Evolutionary conservation across 2,797 vertebrate genomes (phyloP).

Genomic region (Melanotaenia pygmaea): DNA sequence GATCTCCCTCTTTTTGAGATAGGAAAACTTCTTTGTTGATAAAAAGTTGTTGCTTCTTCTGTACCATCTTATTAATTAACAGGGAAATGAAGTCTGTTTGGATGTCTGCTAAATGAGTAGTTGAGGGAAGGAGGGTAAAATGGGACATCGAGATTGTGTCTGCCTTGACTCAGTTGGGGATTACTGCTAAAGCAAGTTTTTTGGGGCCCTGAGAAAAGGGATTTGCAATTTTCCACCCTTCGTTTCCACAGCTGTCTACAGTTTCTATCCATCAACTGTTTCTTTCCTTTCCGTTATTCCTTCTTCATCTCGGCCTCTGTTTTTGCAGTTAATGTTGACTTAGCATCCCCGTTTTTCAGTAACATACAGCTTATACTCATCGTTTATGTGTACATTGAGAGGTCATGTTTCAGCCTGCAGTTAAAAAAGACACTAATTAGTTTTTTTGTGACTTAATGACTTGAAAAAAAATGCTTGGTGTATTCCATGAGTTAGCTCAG

Average conservation of each 20-base stretch:
- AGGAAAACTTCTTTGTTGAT: conserved; percentile 13
- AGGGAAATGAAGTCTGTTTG: conserved; percentile 5
- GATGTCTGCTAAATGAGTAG: conserved; percentile 29
- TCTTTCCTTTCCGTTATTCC: not conserved
- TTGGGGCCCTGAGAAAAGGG: conserved; percentile 65
- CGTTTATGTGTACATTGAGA: conserved; percentile 11
- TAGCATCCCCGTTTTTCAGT: conserved; percentile 1
- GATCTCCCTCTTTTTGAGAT: conserved; percentile 25
- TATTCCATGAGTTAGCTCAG: not conserved
- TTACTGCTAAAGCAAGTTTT: conserved; percentile 67
- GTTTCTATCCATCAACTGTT: conserved; percentile 40
- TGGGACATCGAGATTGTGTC: conserved; percentile 41
- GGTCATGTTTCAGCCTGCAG: conserved; percentile 18
- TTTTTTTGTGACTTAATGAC: conserved; percentile 14
- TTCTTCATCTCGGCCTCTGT: conserved; percentile 1
- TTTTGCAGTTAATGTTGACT: conserved; percentile 5
- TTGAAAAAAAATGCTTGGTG: conserved; percentile 10
- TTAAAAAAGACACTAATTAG: conserved; percentile 37
- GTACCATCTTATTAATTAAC: not conserved
- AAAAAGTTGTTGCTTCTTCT: conserved; percentile 2
- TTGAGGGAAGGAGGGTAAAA: conserved; percentile 2
- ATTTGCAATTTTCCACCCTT: conserved; percentile 74
- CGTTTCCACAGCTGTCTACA: conserved; percentile 67
- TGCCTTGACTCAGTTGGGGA: conserved; percentile 60
- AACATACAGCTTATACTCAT: conserved; percentile 11